Base-by-base conservation (phyloP, 1,140 invertebrate species). In the Trichoplusia ni region DNA sequence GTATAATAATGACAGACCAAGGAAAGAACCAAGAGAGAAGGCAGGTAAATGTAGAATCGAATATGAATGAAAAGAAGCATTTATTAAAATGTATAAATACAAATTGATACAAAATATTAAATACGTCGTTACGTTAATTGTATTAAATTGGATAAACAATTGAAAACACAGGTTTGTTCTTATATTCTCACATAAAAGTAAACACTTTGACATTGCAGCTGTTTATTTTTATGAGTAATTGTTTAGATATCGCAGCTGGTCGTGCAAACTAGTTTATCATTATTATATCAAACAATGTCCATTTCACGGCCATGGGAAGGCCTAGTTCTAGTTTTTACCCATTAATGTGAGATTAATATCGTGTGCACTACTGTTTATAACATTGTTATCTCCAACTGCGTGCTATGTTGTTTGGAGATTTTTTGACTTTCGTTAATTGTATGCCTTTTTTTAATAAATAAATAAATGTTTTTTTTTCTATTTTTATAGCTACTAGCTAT, bases 291-390 rank as follows among this genome's bases (percentile, higher is more conserved):
- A 25, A 47, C 29, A 62, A 62, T 44, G 21, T n/a, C 14, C 51
- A 58, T 63, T 74, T 74, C 66, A 81, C 65, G 76, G 76, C 66
- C 73, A 69, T 81, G 79, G 64, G 81, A 81, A 80, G 76, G 73
- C 67, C 61, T 69, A 73, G 66, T 65, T 60, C 51, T 25, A 65
- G 5, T 60, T 69, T 65, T 7, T 38, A 56, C 23, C 14, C 25
- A 60, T 47, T 35, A 18, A 47, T 47, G 23, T 4, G 8, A 60
- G 29, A 60, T 60, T n/a, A 13, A 8, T 47, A 60, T 60, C 40
- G 4, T 47, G 56, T 35, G 14, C 56, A 14, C 8, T 60, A 46
- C 29, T 35, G 51, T 8, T 54, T 38, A 5, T 11, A 2, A 54
- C 11, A 47, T 49, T 18, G 16, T 35, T 6, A 60, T 21, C 11